Evolutionary conservation across 2,888 invertebrate genomes (phyloP).

Genomic region (Callyntrura sp.): DNA sequence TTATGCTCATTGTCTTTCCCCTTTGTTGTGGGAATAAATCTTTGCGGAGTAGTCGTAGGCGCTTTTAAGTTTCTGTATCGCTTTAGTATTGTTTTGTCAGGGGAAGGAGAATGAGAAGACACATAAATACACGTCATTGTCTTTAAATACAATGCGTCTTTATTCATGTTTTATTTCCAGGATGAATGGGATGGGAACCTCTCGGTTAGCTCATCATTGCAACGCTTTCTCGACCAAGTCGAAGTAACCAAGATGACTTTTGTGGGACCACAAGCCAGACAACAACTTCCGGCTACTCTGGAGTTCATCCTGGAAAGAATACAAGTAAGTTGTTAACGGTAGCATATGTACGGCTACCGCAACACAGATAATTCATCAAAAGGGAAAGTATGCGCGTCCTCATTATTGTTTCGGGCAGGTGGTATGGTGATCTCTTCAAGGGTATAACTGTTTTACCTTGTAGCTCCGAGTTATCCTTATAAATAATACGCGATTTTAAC

Average conservation of each 20-base stretch:
- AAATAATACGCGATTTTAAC: too few relatives aligned
- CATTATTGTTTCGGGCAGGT: not conserved
- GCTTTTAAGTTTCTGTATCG: not conserved
- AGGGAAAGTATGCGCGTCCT: not conserved
- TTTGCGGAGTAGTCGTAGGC: conserved; percentile 43
- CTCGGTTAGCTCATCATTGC: conserved; percentile 93
- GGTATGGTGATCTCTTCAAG: too few relatives aligned
- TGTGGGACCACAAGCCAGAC: conserved; percentile 87
- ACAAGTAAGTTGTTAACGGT: conserved; percentile 86
- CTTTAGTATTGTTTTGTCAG: not conserved
- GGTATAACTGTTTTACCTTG: too few relatives aligned
- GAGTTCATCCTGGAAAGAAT: conserved; percentile 97
- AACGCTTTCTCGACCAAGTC: conserved; percentile 94
- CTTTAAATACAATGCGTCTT: not conserved
- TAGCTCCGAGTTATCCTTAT: too few relatives aligned
- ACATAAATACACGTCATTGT: not conserved
- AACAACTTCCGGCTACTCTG: conserved; percentile 94
- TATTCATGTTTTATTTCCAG: conserved; percentile 84
- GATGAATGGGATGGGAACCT: conserved; percentile 89
- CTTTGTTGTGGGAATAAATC: not conserved
- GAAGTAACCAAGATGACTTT: conserved; percentile 94
- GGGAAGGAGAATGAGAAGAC: too few relatives aligned
- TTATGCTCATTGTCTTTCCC: conserved; percentile 57
- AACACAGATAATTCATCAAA: not conserved
- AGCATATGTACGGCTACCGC: not conserved